These are phyloP conservation scores for Hyaena hyaena DNA, from an alignment of 2,113 vertebrate species.

Conservation along the genomic window DNA sequence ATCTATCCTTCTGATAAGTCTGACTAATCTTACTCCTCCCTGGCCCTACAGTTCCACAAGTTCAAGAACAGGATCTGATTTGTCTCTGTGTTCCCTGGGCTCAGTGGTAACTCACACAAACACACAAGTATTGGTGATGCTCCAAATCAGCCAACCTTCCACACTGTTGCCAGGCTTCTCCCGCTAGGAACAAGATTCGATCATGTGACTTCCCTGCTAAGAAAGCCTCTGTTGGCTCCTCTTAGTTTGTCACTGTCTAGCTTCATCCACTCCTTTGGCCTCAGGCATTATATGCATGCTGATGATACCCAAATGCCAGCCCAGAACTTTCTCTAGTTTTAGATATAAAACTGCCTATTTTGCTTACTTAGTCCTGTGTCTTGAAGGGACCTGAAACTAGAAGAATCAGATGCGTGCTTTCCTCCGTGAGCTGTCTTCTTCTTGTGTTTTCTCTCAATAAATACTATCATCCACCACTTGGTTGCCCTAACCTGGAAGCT, in stretches of 20 bases:
- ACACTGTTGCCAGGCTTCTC: not conserved
- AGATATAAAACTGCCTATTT: not conserved
- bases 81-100: not conserved
- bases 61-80: not conserved
- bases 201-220: not conserved
- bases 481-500: not conserved
- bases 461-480: not conserved
- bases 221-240: not conserved
- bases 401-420: not conserved
- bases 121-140: not conserved
- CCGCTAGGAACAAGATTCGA: not conserved
- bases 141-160: not conserved
- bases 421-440: not conserved
- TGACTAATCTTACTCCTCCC: not conserved
- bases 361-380: not conserved
- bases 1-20: not conserved
- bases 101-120: not conserved
- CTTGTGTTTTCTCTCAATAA: constrained; percentile 20
- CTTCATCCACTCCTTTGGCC: not conserved
- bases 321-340: not conserved
- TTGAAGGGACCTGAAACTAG: not conserved
- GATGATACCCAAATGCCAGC: not conserved
- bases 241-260: not conserved
- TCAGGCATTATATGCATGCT: not conserved
- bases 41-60: not conserved